phyloP scores from a whole-genome alignment of 2,797 vertebrate genomes.

The Catharus ustulatus region DNA sequence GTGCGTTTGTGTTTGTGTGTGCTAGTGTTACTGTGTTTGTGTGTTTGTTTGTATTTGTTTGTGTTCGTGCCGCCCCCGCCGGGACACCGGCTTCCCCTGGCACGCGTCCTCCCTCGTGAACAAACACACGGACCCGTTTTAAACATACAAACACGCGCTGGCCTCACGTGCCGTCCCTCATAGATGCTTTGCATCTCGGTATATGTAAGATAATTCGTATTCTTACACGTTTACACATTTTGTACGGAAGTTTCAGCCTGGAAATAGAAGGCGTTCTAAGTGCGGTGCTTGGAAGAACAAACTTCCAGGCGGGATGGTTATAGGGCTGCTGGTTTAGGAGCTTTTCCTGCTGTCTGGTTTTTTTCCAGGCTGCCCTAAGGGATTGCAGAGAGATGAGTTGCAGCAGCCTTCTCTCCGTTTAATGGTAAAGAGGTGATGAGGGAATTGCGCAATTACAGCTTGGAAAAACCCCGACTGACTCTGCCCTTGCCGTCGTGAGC shows the following conservation, averaged over 20 bases:
- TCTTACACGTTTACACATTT: accelerated
- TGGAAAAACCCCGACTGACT: neutral
- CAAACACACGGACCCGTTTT: accelerated
- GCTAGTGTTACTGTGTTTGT: no score
- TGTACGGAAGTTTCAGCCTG: accelerated
- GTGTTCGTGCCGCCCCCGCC: neutral
- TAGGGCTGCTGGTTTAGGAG: neutral
- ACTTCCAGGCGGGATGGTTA: neutral
- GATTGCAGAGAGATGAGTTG: neutral
- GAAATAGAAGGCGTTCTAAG: accelerated
- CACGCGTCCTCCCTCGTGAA: accelerated
- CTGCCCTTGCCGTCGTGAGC: accelerated
- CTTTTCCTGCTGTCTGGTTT: neutral
- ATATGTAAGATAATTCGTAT: accelerated
- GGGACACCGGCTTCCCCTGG: neutral
- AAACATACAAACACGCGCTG: accelerated
- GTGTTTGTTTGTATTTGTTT: no score
- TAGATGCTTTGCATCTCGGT: accelerated
- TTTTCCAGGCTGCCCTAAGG: neutral
- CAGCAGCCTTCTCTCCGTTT: neutral
- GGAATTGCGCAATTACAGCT: neutral
- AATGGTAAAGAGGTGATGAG: neutral
- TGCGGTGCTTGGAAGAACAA: neutral
- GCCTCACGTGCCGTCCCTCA: accelerated
- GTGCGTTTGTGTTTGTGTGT: neutral